Evolutionary conservation across 2,797 vertebrate species (phyloP), one percentile per base, ranked within the genome.

Genomic region (Apogon talboti): DNA sequence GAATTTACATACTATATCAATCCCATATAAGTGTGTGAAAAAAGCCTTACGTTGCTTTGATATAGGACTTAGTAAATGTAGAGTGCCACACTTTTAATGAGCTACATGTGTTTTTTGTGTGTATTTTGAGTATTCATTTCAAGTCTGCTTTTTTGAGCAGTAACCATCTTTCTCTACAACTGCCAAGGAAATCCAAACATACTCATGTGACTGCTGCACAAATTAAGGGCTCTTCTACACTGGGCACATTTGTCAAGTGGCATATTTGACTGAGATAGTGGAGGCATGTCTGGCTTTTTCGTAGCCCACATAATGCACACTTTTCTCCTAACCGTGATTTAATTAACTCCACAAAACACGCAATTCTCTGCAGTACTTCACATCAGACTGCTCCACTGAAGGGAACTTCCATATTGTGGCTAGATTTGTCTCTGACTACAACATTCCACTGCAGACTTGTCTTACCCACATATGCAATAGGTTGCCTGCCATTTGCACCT

Each of bases 241-340:
- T 37, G 19, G 13, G 1, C 16, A 57, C 67, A 49, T 33, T 35
- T 43, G 21, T 42, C 14, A 1, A 1, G 51, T 53, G 40, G 9
- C 41, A 55, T 28, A 68, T 61, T 68, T 68, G 33, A 61, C 13
- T 55, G 16, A 35, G 14, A 64, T 44, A 66, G 2, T 44, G 47
- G 71, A 71, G 64, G 66, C 42, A 73, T 59, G 77, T 71, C 73
- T 69, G 77, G 71, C 40, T 75, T 81, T 71, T 83, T 51, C n/a
- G 55, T 52, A 49, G 43, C 45, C 19, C 19, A 21, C 59, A 80
- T 68, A 83, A 81, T 56, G 43, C 11, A 57, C 0, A 2, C 58
- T 57, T 56, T 84, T 84, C 63, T 63, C 67, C 28, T 1, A n/a
- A 42, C 11, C 11, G 16, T 78, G 46, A 84, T 74, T 66, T 55